These are phyloP conservation scores for Hyaena hyaena DNA, from an alignment of 2,113 vertebrate genomes.

Conservation along the genomic window DNA sequence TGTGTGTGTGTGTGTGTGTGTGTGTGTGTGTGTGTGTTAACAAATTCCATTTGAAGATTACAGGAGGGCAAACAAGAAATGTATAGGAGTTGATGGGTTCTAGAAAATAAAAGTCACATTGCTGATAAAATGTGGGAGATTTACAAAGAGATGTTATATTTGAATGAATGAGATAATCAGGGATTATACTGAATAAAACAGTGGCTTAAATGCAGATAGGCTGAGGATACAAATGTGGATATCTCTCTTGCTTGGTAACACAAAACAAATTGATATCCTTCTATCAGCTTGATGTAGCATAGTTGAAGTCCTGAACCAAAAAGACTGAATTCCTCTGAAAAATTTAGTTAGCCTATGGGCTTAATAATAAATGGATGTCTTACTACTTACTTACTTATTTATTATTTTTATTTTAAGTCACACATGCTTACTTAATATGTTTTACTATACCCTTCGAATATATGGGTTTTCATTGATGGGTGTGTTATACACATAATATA, in stretches of 20 bases:
- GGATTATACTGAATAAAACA: background rate
- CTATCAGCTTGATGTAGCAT: background rate
- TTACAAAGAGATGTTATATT: background rate
- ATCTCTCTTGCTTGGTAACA: background rate
- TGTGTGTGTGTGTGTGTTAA: background rate
- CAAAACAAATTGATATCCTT: background rate
- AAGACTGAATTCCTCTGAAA: background rate
- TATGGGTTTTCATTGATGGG: background rate
- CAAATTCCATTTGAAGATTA: background rate
- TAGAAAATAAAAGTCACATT: background rate
- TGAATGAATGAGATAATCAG: background rate
- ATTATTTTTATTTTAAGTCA: background rate
- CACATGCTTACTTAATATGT: background rate
- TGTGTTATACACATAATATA: background rate
- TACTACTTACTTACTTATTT: background rate
- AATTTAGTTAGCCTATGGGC: background rate
- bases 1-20: background rate
- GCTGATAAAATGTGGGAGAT: background rate
- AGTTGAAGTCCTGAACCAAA: background rate
- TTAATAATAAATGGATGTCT: background rate
- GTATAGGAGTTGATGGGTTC: background rate
- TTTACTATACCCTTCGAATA: background rate
- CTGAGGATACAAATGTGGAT: rapidly evolving
- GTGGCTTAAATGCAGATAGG: background rate
- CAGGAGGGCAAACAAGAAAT: background rate